phyloP scores from a whole-genome alignment of 2,888 invertebrate species.

The Coenonympha arcania region DNA sequence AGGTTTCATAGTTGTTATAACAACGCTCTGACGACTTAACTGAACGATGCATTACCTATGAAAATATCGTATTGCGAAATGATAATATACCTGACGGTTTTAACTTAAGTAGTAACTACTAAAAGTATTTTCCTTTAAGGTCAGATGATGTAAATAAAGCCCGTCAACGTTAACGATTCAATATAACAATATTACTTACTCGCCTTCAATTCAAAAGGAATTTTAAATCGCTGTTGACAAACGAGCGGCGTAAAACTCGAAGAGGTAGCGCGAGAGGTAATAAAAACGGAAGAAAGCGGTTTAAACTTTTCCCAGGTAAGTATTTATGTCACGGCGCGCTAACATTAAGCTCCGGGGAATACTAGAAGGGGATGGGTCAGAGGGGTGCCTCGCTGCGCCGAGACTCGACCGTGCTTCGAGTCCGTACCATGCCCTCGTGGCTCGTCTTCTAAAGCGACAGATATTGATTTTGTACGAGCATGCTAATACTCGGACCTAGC shows the following conservation, averaged over 20 bases:
- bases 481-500: slow-evolving; percentile 35
- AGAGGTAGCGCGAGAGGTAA: slow-evolving; percentile 39
- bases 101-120: background rate
- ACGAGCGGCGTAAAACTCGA: slow-evolving; percentile 26
- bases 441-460: slow-evolving; percentile 42
- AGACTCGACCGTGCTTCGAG: slow-evolving; percentile 45
- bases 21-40: too few relatives aligned
- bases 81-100: too few relatives aligned
- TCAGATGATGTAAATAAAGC: too few relatives aligned
- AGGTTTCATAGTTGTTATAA: background rate
- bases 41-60: background rate
- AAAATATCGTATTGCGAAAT: too few relatives aligned
- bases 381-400: slow-evolving; percentile 47
- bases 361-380: slow-evolving; percentile 48
- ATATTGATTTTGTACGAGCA: slow-evolving; percentile 52
- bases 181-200: background rate
- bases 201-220: background rate
- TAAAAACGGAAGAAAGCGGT: slow-evolving; percentile 53
- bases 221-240: slow-evolving; percentile 27
- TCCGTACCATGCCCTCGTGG: too few relatives aligned
- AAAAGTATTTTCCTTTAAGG: background rate
- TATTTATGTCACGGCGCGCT: slow-evolving; percentile 63
- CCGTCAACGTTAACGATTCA: too few relatives aligned
- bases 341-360: slow-evolving; percentile 52
- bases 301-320: slow-evolving; percentile 59